Conservation (phyloP, 2,797 vertebrate species). For the Parauchenoglanis punctatus region DNA sequence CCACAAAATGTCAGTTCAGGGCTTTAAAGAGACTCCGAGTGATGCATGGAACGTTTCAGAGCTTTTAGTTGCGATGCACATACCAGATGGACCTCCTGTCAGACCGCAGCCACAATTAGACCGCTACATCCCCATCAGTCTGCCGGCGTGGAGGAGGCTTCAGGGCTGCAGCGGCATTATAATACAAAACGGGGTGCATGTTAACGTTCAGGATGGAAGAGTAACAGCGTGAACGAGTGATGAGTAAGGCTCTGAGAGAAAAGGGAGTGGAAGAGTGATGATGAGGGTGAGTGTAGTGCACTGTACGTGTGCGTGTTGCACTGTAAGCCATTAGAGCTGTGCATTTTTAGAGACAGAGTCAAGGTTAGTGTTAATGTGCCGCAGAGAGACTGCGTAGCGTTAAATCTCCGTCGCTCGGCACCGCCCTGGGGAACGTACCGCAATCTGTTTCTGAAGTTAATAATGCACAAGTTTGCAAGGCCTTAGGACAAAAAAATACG, state of each 20-base stretch:
- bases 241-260: conserved; percentile 5
- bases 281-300: background rate
- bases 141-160: background rate
- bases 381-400: background rate
- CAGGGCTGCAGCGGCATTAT: background rate
- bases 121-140: background rate
- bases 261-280: background rate
- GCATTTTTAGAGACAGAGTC: background rate
- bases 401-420: background rate
- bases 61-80: conserved; percentile 6
- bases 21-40: background rate
- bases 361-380: background rate
- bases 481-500: too few species aligned
- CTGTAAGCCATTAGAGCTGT: background rate
- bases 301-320: background rate
- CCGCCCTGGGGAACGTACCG: background rate
- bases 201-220: background rate
- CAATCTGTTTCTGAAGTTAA: background rate
- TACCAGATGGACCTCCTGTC: background rate
- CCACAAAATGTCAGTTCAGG: background rate
- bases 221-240: background rate
- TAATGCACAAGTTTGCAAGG: background rate
- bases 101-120: too few species aligned
- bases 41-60: background rate
- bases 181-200: background rate